A percentile compares a stretch with the other conserved stretches of the same genome.
Evolutionary conservation across 2,113 vertebrate species (phyloP).

Genomic region (Labeo rohita): DNA sequence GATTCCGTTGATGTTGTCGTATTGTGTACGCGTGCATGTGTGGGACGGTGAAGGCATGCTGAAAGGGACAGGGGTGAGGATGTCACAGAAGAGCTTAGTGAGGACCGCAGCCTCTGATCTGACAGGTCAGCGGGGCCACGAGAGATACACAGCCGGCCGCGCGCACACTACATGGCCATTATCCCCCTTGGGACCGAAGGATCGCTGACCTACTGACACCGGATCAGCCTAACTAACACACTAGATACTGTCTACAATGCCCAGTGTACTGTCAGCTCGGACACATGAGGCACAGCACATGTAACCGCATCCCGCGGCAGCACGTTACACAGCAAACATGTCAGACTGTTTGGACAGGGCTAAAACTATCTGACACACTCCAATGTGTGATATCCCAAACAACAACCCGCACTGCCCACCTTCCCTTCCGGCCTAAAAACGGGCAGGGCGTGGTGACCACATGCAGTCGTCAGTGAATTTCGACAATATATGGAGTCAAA

Average conservation of each 20-base stretch:
- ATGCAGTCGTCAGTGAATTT: neutral
- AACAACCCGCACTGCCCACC: conserved; percentile 13
- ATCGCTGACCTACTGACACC: conserved; percentile 50
- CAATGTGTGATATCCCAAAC: conserved; percentile 26
- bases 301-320: conserved; percentile 38
- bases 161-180: conserved; percentile 40
- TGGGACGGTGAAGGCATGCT: conserved; percentile 67
- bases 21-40: conserved; percentile 57
- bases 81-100: conserved; percentile 66
- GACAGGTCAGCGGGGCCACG: conserved; percentile 70
- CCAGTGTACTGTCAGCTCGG: conserved; percentile 48
- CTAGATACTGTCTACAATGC: conserved; percentile 42
- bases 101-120: conserved; percentile 55
- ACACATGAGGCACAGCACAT: conserved; percentile 48
- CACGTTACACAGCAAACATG: conserved; percentile 36
- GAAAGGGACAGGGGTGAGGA: conserved; percentile 76
- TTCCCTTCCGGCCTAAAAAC: neutral
- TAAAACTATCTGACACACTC: conserved; percentile 42
- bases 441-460: neutral
- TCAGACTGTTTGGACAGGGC: conserved; percentile 49
- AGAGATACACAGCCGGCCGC: conserved; percentile 15
- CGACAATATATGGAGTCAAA: neutral
- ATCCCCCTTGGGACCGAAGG: conserved; percentile 43
- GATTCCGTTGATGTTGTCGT: conserved; percentile 67
- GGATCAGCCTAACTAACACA: conserved; percentile 56